phyloP scores from a whole-genome alignment of 30 jellyfish, hydroid and myxozoan species.

The Rhopilema esculentum region DNA sequence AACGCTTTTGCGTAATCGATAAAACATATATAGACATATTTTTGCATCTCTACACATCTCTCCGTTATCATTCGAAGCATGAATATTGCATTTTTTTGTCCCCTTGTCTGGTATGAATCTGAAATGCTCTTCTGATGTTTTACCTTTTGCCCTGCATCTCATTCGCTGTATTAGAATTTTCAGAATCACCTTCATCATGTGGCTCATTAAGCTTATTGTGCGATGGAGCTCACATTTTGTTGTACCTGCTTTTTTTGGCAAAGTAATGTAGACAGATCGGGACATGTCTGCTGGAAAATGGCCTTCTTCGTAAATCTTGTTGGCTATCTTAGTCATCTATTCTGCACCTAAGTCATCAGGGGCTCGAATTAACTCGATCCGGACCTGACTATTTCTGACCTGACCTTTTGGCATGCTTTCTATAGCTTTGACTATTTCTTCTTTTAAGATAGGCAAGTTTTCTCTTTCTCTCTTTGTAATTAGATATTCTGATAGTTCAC shows the following conservation, averaged over 20 bases:
- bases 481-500: constrained; percentile 59
- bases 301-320: constrained; percentile 58
- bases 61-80: constrained; percentile 44
- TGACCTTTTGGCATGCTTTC: constrained; percentile 51
- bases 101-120: constrained; percentile 69
- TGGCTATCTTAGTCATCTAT: constrained; percentile 62
- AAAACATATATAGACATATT: not conserved
- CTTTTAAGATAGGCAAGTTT: constrained; percentile 45
- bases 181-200: constrained; percentile 58
- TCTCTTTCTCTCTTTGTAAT: constrained; percentile 43
- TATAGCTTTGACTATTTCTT: constrained; percentile 30
- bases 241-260: constrained; percentile 60
- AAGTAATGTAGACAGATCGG: constrained; percentile 30
- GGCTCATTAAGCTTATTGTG: constrained; percentile 56
- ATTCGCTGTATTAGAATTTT: constrained; percentile 60
- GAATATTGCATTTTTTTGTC: constrained; percentile 58
- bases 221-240: constrained; percentile 59
- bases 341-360: no score
- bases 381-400: constrained; percentile 56
- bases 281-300: constrained; percentile 54
- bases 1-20: not conserved
- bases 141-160: constrained; percentile 59
- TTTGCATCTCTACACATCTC: constrained; percentile 54
- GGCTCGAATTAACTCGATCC: constrained; percentile 33
- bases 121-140: constrained; percentile 45